Evolutionary conservation across 92 coral and sea anemone species (phyloP), one percentile per base, ranked within the genome.

Genomic region (Hydrozoanthus gracilis): DNA sequence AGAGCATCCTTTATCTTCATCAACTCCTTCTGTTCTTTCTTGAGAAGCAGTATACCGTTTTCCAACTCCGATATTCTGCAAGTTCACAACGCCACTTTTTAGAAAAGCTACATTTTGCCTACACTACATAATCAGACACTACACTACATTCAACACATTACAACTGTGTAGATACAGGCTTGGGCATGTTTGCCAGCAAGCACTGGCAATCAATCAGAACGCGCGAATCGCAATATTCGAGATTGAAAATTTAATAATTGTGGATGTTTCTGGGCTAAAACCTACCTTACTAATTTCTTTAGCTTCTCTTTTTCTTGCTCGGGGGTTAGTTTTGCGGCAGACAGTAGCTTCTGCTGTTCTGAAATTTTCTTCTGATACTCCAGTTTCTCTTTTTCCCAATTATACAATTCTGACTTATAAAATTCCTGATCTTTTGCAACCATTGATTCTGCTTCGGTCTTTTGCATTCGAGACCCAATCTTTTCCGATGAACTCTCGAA

Each of bases 21-120:
- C 27, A 94, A 67, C 13, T 88, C 80, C 16, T 88, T 86, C n/a
- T 88, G 78, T 51, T 94, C 98, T 51, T 90, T 92, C 72, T 51
- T 86, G 10, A 92, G 95, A 61, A 83, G 90, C 45, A 94, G 76
- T 18, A 92, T 84, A 39, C 87, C 89, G 65, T 92, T 92, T 84
- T 94, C 98, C 7, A 94, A 86, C 78, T 86, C 92, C 44, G 90
- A 90, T 10, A 94, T 86, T 88, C 98, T 94, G 12, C 12, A 58
- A 68, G 85, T 48, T 56, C 82, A 68, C 18, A 61, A 44, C 68
- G 5, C 17, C 68, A 62, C 18, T 62, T 3, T n/a, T 3, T 61
- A 61, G 67, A 27, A 27, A 27, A 27, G 39, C 39, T 27, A 27
- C 39, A 27, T 27, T 27, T 27, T 27, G 39, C 39, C 39, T 27